Evolutionary conservation across 92 coral and sea anemone genomes (phyloP).

Genomic region (Galaxea fascicularis): DNA sequence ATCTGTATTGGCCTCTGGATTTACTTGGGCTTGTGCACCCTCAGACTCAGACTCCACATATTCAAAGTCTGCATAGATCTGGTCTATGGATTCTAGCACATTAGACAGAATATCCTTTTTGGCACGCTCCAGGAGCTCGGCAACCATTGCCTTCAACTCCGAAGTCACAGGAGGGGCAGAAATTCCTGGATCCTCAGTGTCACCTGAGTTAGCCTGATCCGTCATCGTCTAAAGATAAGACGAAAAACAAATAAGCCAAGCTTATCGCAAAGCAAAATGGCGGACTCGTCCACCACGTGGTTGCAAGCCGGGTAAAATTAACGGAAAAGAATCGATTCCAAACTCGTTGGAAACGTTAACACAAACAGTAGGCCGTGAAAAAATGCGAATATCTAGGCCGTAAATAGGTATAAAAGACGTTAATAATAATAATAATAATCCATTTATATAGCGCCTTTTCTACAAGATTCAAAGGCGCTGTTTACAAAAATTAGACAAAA

Average conservation of each 20-base stretch:
- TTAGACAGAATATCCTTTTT: not conserved
- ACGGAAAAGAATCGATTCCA: not conserved
- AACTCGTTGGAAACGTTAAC: not conserved
- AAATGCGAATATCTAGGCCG: too few relatives aligned
- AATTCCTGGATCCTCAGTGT: not conserved
- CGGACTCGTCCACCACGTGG: constrained; percentile 14
- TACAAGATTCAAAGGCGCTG: too few relatives aligned
- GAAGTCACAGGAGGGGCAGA: not conserved
- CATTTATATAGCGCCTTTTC: too few relatives aligned
- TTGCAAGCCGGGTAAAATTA: not conserved
- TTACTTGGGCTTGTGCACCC: too few relatives aligned
- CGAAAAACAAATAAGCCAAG: not conserved
- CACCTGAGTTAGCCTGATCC: not conserved
- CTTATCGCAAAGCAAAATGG: constrained; percentile 11
- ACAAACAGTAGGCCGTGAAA: too few relatives aligned
- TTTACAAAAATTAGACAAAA: too few relatives aligned
- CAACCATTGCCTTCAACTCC: not conserved
- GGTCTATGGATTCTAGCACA: not conserved
- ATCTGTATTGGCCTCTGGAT: too few relatives aligned
- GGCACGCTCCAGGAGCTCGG: not conserved
- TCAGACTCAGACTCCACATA: too few relatives aligned
- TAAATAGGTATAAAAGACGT: constrained; percentile 1
- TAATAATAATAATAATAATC: too few relatives aligned
- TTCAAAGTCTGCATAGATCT: not conserved
- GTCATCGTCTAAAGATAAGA: not conserved